Conservation (phyloP, 2,888 invertebrate species). For the Mesoligia furuncula region DNA sequence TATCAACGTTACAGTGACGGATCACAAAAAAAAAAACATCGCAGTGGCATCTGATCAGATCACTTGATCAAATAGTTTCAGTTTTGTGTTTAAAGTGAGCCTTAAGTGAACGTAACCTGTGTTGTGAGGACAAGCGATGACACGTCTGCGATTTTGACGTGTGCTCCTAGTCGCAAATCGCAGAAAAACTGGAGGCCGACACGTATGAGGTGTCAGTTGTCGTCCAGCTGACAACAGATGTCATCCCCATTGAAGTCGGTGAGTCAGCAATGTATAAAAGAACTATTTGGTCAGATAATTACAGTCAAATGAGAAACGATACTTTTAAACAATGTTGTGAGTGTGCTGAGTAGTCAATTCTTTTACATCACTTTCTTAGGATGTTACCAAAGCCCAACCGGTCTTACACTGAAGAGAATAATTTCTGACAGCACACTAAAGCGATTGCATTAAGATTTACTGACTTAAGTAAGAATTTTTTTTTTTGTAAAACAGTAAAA, state of each 20-base stretch:
- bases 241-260: constrained; percentile 87
- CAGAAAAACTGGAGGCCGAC: constrained; percentile 88
- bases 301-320: background rate
- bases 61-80: constrained; percentile 54
- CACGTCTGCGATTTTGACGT: constrained; percentile 69
- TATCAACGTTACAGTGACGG: constrained; percentile 64
- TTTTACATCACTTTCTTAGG: background rate
- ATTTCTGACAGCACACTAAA: no score
- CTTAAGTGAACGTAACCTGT: constrained; percentile 47
- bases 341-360: background rate
- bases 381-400: background rate
- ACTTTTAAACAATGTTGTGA: background rate
- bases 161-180: constrained; percentile 68
- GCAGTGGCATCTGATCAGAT: constrained; percentile 55
- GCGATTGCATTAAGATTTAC: no score
- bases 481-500: no score
- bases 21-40: constrained; percentile 58
- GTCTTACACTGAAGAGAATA: background rate
- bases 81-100: constrained; percentile 62
- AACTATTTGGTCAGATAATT: background rate
- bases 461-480: no score
- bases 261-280: constrained; percentile 69
- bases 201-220: constrained; percentile 90
- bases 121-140: constrained; percentile 69
- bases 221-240: constrained; percentile 90